phyloP scores from a whole-genome alignment of 2,888 invertebrate genomes.

The Leucania comma region DNA sequence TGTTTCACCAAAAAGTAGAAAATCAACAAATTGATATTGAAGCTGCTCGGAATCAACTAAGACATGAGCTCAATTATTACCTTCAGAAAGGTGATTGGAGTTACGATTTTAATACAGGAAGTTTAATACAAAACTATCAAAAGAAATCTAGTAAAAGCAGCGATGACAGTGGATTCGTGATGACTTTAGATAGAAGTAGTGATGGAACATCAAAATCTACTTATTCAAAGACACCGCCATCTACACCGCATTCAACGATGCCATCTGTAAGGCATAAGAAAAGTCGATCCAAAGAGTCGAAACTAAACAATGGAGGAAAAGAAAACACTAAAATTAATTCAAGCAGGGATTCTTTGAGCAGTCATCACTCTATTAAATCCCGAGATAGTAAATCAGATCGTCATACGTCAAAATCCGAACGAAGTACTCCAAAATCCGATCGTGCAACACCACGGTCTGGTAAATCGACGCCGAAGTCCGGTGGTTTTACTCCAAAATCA shows the following conservation, averaged over 20 bases:
- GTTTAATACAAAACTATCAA: constrained; percentile 88
- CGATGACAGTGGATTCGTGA: constrained; percentile 88
- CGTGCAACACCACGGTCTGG: constrained; percentile 85
- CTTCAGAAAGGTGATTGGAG: constrained; percentile 89
- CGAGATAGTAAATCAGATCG: constrained; percentile 88
- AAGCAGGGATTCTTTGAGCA: constrained; percentile 88
- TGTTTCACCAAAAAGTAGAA: constrained; percentile 87
- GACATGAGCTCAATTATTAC: constrained; percentile 88
- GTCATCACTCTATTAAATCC: constrained; percentile 88
- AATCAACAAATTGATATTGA: constrained; percentile 85
- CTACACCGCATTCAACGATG: constrained; percentile 87
- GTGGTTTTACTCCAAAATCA: constrained; percentile 84
- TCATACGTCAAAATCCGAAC: constrained; percentile 86
- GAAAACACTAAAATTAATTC: constrained; percentile 85
- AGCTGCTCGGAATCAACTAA: constrained; percentile 86
- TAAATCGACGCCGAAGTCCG: constrained; percentile 85
- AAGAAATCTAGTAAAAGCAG: constrained; percentile 89
- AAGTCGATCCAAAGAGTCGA: constrained; percentile 87
- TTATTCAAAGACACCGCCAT: constrained; percentile 88
- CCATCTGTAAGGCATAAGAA: constrained; percentile 88
- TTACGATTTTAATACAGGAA: constrained; percentile 87
- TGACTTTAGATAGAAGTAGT: constrained; percentile 89
- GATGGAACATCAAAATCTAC: constrained; percentile 88
- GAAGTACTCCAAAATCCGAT: constrained; percentile 88
- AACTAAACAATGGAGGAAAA: constrained; percentile 82